A percentile compares a stretch with the other conserved stretches of the same genome.
phyloP scores from a whole-genome alignment of 1,140 invertebrate genomes.

The Trichomalopsis sarcophagae region DNA sequence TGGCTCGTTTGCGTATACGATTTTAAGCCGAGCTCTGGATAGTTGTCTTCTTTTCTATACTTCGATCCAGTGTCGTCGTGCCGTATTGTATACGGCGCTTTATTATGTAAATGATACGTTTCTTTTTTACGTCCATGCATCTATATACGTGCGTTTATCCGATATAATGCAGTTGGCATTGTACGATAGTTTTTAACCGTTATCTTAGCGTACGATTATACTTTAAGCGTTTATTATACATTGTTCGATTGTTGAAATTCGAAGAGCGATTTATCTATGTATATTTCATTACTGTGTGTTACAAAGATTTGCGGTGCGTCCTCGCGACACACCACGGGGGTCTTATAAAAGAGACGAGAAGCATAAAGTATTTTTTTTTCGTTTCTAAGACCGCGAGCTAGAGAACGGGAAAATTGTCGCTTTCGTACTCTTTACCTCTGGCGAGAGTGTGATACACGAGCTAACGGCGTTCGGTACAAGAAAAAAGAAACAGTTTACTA shows the following conservation, averaged over 20 bases:
- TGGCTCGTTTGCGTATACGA: neutral
- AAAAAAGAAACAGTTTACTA: neutral
- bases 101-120: slow-evolving; percentile 21
- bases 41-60: neutral
- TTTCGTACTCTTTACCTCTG: slow-evolving; percentile 17
- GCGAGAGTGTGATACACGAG: neutral
- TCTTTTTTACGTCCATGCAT: slow-evolving; percentile 34
- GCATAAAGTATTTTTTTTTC: neutral
- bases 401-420: neutral
- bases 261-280: slow-evolving; percentile 49
- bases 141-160: neutral
- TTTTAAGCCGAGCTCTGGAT: neutral
- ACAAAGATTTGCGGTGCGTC: neutral
- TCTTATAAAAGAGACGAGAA: neutral
- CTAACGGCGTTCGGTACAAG: neutral
- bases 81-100: slow-evolving; percentile 5
- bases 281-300: slow-evolving; percentile 42
- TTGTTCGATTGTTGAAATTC: slow-evolving; percentile 48
- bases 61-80: neutral
- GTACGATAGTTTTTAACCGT: slow-evolving; percentile 35
- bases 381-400: neutral
- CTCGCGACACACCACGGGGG: neutral
- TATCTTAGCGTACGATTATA: slow-evolving; percentile 38
- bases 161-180: slow-evolving; percentile 35
- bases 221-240: slow-evolving; percentile 41